These are phyloP conservation scores for Campoletis raptor DNA, from an alignment of 2,888 invertebrate species.

Conservation along the genomic window DNA sequence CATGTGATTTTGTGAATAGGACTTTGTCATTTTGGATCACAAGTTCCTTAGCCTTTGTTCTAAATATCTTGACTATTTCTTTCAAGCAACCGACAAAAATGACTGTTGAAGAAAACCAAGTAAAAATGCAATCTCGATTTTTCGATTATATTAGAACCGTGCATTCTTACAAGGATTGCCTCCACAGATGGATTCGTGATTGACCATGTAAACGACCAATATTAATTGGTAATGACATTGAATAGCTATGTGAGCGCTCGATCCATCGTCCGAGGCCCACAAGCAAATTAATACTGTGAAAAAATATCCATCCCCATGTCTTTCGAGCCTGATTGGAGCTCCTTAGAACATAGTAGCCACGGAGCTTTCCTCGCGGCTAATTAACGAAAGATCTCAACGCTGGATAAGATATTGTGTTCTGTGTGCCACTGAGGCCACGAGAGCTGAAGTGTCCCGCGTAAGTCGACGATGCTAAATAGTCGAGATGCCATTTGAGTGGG, in stretches of 20 bases:
- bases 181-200: constrained; percentile 6
- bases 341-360: background rate
- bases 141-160: constrained; percentile 1
- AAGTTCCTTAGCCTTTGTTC: background rate
- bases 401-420: constrained; percentile 54
- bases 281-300: background rate
- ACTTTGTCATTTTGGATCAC: too few species aligned
- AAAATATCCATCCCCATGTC: background rate
- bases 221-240: constrained; percentile 69
- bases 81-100: background rate
- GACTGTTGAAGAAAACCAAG: background rate
- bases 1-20: background rate
- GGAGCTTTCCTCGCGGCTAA: constrained; percentile 49
- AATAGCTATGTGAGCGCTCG: constrained; percentile 62
- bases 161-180: background rate
- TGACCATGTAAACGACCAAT: constrained; percentile 35
- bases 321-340: constrained; percentile 24
- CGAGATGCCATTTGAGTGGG: background rate
- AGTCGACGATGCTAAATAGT: constrained; percentile 23
- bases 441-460: constrained; percentile 4
- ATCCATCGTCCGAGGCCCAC: constrained; percentile 27
- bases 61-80: background rate
- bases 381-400: constrained; percentile 59
- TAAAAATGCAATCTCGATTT: background rate
- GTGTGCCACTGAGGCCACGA: background rate